These are phyloP conservation scores for Actinernus sp. DNA, from an alignment of 92 coral and sea anemone genomes.

Conservation along the genomic window DNA sequence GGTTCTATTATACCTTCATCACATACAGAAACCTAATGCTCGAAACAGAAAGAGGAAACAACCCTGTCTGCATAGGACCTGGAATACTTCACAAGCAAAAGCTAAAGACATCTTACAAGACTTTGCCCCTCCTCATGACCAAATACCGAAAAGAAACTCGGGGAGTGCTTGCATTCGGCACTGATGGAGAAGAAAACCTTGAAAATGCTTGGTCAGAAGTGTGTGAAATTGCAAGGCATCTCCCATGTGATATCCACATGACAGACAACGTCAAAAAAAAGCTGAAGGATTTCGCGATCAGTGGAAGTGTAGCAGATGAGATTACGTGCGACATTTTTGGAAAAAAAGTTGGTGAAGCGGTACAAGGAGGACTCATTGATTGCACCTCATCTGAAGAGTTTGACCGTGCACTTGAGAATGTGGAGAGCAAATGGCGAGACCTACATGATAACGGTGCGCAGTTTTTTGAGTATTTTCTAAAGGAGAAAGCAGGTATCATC, in stretches of 20 bases:
- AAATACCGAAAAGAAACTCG: constrained; percentile 18
- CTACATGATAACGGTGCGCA: not conserved
- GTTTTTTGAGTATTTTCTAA: constrained; percentile 4
- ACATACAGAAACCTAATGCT: too few relatives aligned
- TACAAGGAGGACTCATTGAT: too few relatives aligned
- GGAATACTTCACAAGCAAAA: constrained; percentile 43
- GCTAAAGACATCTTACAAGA: constrained; percentile 24
- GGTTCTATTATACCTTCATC: too few relatives aligned
- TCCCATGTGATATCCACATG: constrained; percentile 50
- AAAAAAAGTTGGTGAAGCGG: constrained; percentile 3
- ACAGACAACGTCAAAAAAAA: too few relatives aligned
- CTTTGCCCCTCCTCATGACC: too few relatives aligned
- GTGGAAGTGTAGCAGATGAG: too few relatives aligned
- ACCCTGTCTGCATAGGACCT: constrained; percentile 42
- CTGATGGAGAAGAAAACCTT: constrained; percentile 54
- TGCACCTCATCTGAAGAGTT: too few relatives aligned
- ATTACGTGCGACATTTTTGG: constrained; percentile 32
- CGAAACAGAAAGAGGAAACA: constrained; percentile 32
- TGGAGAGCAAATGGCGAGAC: too few relatives aligned
- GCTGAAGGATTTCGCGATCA: too few relatives aligned
- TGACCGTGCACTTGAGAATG: too few relatives aligned
- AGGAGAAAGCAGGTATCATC: constrained; percentile 9
- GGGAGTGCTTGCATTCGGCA: constrained; percentile 27
- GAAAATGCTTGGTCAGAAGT: constrained; percentile 24
- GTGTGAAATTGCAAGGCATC: constrained; percentile 34